These are phyloP conservation scores for Cotesia congregata DNA, from an alignment of 2,888 invertebrate genomes.

Conservation along the genomic window DNA sequence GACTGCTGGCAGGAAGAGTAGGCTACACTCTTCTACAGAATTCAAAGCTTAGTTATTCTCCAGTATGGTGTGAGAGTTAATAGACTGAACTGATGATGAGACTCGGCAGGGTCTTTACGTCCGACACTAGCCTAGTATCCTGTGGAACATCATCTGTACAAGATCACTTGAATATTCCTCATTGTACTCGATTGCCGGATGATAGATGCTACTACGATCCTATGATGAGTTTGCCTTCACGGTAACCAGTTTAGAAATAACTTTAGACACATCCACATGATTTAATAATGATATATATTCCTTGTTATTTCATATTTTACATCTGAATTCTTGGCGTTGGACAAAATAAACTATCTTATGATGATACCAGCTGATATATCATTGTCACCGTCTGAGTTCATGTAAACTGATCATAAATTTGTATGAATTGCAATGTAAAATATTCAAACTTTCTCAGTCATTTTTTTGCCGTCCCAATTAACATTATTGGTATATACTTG, in stretches of 20 bases:
- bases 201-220: slow-evolving; percentile 45
- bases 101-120: slow-evolving; percentile 32
- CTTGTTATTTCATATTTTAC: neutral
- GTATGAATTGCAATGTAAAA: no score
- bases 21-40: slow-evolving; percentile 11
- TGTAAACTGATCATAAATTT: no score
- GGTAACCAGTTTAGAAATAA: neutral
- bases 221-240: slow-evolving; percentile 28
- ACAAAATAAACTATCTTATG: neutral
- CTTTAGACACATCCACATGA: neutral
- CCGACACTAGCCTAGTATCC: slow-evolving; percentile 29
- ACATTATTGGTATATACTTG: no score
- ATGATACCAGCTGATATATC: no score
- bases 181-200: slow-evolving; percentile 42
- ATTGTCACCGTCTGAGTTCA: no score
- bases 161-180: slow-evolving; percentile 41
- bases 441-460: no score
- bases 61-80: slow-evolving; percentile 35
- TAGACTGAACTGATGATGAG: slow-evolving; percentile 35
- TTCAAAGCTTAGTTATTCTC: slow-evolving; percentile 9
- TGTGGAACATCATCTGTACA: slow-evolving; percentile 24
- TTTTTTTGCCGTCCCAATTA: no score
- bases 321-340: neutral
- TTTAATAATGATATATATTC: neutral
- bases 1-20: slow-evolving; percentile 39